phyloP scores from a whole-genome alignment of 2,113 vertebrate genomes.

The Scomber scombrus region DNA sequence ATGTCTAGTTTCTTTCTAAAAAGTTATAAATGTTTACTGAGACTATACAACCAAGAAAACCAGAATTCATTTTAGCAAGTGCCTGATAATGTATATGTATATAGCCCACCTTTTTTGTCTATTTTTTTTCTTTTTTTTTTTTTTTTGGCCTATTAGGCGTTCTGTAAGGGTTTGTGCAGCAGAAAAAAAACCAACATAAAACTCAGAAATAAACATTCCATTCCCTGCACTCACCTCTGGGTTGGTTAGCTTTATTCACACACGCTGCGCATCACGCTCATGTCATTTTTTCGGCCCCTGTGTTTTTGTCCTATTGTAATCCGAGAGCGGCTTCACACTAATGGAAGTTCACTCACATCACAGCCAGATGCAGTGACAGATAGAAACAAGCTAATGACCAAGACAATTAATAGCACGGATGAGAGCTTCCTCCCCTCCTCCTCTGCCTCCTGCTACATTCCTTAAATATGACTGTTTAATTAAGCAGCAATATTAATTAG shows the following conservation, averaged over 20 bases:
- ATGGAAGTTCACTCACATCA: slow-evolving; percentile 22
- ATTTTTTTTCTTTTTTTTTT: too few species aligned
- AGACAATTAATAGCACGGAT: slow-evolving; percentile 69
- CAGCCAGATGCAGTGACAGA: slow-evolving; percentile 45
- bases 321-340: slow-evolving; percentile 15
- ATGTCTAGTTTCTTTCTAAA: too few species aligned
- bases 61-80: too few species aligned
- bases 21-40: too few species aligned
- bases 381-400: slow-evolving; percentile 64
- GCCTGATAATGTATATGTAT: too few species aligned
- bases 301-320: slow-evolving; percentile 15
- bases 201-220: neutral
- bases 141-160: too few species aligned
- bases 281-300: neutral
- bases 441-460: slow-evolving; percentile 57
- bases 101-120: too few species aligned
- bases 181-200: neutral
- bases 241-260: neutral
- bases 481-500: slow-evolving; percentile 84
- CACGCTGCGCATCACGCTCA: neutral
- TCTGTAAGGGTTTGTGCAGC: too few species aligned
- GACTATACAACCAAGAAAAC: too few species aligned
- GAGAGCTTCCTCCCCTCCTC: slow-evolving; percentile 53
- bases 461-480: slow-evolving; percentile 86
- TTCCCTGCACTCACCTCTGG: neutral